Percentiles rank a stretch among this genome's conserved stretches.
Evolutionary conservation across 2,888 invertebrate species (phyloP).

Genomic region (Eurois occulta): DNA sequence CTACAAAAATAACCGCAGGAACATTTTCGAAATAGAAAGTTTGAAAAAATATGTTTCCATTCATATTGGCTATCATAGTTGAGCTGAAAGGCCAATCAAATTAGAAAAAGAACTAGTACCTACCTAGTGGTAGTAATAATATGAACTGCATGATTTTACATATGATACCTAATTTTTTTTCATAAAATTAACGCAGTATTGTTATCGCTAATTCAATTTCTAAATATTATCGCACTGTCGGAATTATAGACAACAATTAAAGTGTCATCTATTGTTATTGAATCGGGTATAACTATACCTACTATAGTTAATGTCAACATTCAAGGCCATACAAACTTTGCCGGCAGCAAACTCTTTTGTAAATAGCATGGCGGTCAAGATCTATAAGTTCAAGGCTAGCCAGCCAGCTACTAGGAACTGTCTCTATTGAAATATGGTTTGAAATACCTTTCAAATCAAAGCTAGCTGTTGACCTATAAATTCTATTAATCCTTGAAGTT

Average conservation of each 20-base stretch:
- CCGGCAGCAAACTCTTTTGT: conserved; percentile 1
- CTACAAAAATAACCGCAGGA: conserved; percentile 14
- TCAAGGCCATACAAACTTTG: conserved; percentile 6
- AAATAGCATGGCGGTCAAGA: not conserved
- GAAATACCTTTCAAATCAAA: conserved; percentile 10
- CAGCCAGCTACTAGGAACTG: conserved; percentile 11
- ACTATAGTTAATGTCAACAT: not conserved
- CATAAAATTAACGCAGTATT: not conserved
- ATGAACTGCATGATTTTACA: not conserved
- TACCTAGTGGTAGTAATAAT: not conserved
- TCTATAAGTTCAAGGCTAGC: conserved; percentile 23
- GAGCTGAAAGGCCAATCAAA: not conserved
- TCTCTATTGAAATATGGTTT: conserved; percentile 29
- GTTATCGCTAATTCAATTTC: not conserved
- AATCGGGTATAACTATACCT: not conserved
- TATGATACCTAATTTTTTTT: not conserved
- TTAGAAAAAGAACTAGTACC: not conserved
- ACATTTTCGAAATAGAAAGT: not conserved
- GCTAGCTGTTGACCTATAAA: conserved; percentile 15
- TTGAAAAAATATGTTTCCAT: not conserved
- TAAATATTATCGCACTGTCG: not conserved
- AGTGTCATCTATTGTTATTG: not conserved
- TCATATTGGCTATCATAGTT: not conserved
- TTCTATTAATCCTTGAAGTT: conserved; percentile 29
- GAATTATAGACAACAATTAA: not conserved